Conservation (phyloP, 2,113 vertebrate species). For the Rhea americana region DNA sequence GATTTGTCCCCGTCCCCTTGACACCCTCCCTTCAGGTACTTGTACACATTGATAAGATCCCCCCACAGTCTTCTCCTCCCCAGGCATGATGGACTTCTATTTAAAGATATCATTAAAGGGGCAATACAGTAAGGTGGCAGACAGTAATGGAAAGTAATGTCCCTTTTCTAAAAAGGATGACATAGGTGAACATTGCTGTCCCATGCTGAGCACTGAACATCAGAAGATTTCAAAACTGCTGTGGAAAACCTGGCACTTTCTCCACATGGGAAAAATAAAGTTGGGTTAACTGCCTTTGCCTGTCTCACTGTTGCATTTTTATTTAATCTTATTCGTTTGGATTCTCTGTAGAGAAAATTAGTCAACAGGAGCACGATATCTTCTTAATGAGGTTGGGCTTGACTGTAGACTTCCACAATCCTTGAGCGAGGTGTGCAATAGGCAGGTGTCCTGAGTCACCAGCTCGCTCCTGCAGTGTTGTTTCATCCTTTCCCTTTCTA, state of each 20-base stretch:
- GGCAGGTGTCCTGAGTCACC: not conserved
- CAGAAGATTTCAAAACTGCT: not conserved
- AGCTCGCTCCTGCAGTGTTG: not conserved
- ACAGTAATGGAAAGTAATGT: not conserved
- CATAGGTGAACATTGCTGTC: not conserved
- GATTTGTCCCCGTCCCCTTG: no score
- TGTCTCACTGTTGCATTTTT: not conserved
- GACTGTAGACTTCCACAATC: not conserved
- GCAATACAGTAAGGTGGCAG: not conserved
- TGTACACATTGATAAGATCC: no score
- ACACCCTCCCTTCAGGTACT: no score
- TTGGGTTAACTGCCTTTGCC: not conserved
- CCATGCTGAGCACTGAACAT: not conserved
- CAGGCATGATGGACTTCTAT: not conserved
- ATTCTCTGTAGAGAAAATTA: not conserved
- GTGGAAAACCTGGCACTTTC: not conserved
- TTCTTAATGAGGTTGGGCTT: not conserved
- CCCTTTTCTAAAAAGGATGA: not conserved
- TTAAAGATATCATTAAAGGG: not conserved
- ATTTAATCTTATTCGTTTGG: not conserved
- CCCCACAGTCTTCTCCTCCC: no score
- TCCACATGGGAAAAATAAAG: not conserved
- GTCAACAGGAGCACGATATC: not conserved
- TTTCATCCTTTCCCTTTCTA: not conserved
- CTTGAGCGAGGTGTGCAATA: not conserved